Conservation (phyloP, 2,888 invertebrate genomes). For the Polylopha cassiicola region DNA sequence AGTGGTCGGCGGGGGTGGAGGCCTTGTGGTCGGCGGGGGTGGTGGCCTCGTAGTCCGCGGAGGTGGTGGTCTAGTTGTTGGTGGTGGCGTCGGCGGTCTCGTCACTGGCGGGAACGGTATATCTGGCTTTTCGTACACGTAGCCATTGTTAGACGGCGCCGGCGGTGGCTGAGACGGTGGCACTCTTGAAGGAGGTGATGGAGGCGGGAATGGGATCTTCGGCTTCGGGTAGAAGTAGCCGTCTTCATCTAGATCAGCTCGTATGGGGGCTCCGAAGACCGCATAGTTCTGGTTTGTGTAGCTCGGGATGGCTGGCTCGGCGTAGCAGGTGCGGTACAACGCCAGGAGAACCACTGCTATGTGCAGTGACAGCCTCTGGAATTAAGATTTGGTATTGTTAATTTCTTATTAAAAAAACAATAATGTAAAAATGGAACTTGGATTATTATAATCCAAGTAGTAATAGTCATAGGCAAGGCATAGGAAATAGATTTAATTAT, state of each 20-base stretch:
- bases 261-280: constrained; percentile 56
- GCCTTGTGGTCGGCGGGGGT: constrained; percentile 23
- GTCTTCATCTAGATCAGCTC: constrained; percentile 59
- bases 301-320: constrained; percentile 58
- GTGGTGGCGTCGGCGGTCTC: constrained; percentile 23
- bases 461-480: too few relatives aligned
- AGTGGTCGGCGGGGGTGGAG: constrained; percentile 18
- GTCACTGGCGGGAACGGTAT: constrained; percentile 23
- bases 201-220: constrained; percentile 61
- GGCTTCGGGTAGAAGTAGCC: constrained; percentile 71
- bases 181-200: constrained; percentile 32
- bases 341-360: constrained; percentile 64
- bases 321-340: constrained; percentile 56
- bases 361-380: constrained; percentile 72
- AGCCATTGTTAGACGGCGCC: constrained; percentile 22
- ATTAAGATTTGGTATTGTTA: constrained; percentile 25
- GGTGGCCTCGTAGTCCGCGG: constrained; percentile 1
- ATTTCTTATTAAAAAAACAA: too few relatives aligned
- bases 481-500: too few relatives aligned
- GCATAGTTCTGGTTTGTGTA: constrained; percentile 61
- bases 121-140: constrained; percentile 22
- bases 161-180: constrained; percentile 24
- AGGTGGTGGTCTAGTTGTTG: constrained; percentile 14
- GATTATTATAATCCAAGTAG: too few relatives aligned
- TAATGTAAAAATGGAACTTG: too few relatives aligned